Base-by-base conservation (phyloP, 2,113 vertebrate species). In the Anarrhichthys ocellatus region DNA sequence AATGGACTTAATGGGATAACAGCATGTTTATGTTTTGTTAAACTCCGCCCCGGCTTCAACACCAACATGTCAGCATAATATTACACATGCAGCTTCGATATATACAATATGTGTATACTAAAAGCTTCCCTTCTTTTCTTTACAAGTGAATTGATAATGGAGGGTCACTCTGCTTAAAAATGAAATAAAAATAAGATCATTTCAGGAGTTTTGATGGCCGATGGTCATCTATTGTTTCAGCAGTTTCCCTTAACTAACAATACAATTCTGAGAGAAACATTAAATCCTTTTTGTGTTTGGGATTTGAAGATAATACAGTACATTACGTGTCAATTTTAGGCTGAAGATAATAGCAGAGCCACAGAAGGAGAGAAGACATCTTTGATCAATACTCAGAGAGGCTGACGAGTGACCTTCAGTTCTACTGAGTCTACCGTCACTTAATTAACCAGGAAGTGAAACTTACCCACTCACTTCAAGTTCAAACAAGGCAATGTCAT, bases 391-490 rank as follows among this genome's bases (percentile, higher is more conserved):
- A 59, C 52, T 32, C 32, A 2, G 32, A 32, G 32, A 4, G 32
- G 32, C 32, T 32, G 32, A 32, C 2, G 32, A 32, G 32, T 32
- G 32, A 32, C 32, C 3, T 32, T 32, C 32, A 32, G 32, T 4
- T 32, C 32, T 4, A 32, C 4, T 32, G 32, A 32, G 36, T 44
- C 34, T 42, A n/a, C 42, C 22, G 0, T 10, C 13, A 20, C 7
- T 17, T 52, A 9, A 71, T 81, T 68, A 68, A 67, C 9, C 40
- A 66, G 38, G 22, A 36, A 38, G 50, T 24, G 15, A 38, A 71
- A 71, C 34, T 52, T 11, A 27, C 54, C 54, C 6, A 24, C 36
- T 58, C 13, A 18, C 24, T 66, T 48, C 15, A 44, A 13, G 27
- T 24, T 14, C 77, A 44, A 63, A n/a, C 24, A 9, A 29, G 0